Conservation (phyloP, 1,140 invertebrate species). For the Leguminivora glycinivorella region DNA sequence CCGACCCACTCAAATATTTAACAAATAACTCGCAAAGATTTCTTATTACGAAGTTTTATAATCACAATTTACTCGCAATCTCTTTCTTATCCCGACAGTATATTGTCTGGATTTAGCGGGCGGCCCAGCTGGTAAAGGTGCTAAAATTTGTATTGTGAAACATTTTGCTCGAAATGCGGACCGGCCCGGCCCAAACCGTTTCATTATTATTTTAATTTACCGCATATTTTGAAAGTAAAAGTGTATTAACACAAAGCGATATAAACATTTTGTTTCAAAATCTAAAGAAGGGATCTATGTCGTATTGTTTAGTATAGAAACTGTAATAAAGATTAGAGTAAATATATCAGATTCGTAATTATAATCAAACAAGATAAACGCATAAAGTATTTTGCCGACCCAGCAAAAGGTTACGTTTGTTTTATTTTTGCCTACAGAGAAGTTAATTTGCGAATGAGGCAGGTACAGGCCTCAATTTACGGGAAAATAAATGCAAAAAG, state of each 20-base stretch:
- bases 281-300: too few relatives aligned
- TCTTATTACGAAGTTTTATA: constrained; percentile 47
- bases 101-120: constrained; percentile 9
- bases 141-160: constrained; percentile 6
- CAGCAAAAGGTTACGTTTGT: constrained; percentile 14
- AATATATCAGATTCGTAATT: constrained; percentile 25
- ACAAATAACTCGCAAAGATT: constrained; percentile 49
- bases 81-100: constrained; percentile 11
- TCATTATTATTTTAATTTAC: too few relatives aligned
- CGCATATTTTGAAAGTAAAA: too few relatives aligned
- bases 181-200: too few relatives aligned
- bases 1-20: constrained; percentile 55
- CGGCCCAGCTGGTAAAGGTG: neutral
- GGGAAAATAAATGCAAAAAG: constrained; percentile 49
- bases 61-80: constrained; percentile 25
- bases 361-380: constrained; percentile 24
- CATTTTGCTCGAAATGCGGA: neutral
- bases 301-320: too few relatives aligned
- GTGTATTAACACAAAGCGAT: too few relatives aligned
- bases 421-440: constrained; percentile 20
- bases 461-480: constrained; percentile 38
- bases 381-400: constrained; percentile 11
- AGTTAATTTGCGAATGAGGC: constrained; percentile 28
- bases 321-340: neutral
- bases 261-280: too few relatives aligned